Evolutionary conservation across 2,888 invertebrate genomes (phyloP).

Genomic region (Caradrina kadenii): DNA sequence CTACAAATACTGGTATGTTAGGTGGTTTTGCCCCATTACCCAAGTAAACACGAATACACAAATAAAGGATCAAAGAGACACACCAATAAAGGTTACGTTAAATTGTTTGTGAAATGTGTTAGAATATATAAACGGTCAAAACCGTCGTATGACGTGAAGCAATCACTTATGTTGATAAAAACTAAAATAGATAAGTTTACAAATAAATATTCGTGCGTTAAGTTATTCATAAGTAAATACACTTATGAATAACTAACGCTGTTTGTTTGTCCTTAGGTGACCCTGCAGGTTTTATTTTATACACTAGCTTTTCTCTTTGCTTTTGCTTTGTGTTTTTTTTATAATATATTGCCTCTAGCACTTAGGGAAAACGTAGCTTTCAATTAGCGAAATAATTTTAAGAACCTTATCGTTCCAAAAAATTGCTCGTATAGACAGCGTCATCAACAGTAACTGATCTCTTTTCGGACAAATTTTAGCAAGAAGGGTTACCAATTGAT

Average conservation of each 20-base stretch:
- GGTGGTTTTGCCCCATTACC: slow-evolving; percentile 25
- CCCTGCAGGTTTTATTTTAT: neutral
- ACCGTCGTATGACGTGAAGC: neutral
- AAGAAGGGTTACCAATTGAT: too few relatives aligned
- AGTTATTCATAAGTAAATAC: too few relatives aligned
- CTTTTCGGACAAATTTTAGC: too few relatives aligned
- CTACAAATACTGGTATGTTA: slow-evolving; percentile 12
- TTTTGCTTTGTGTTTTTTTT: too few relatives aligned
- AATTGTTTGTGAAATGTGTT: slow-evolving; percentile 42
- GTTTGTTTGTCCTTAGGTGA: slow-evolving; percentile 17
- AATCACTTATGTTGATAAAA: slow-evolving; percentile 41
- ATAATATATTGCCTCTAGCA: too few relatives aligned
- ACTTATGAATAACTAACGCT: slow-evolving; percentile 11
- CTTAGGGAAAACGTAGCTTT: too few relatives aligned
- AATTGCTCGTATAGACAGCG: too few relatives aligned
- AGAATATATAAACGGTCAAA: slow-evolving; percentile 42
- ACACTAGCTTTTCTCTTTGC: neutral
- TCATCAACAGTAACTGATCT: too few relatives aligned
- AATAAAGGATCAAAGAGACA: slow-evolving; percentile 51
- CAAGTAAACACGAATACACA: slow-evolving; percentile 36
- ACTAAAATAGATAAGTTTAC: slow-evolving; percentile 37
- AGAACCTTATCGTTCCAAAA: too few relatives aligned
- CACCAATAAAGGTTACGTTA: slow-evolving; percentile 52
- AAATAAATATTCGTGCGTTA: slow-evolving; percentile 29
- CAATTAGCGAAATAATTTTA: too few relatives aligned